These are phyloP conservation scores for Ascaphus truei DNA, from an alignment of 2,113 vertebrate genomes.

Conservation along the genomic window DNA sequence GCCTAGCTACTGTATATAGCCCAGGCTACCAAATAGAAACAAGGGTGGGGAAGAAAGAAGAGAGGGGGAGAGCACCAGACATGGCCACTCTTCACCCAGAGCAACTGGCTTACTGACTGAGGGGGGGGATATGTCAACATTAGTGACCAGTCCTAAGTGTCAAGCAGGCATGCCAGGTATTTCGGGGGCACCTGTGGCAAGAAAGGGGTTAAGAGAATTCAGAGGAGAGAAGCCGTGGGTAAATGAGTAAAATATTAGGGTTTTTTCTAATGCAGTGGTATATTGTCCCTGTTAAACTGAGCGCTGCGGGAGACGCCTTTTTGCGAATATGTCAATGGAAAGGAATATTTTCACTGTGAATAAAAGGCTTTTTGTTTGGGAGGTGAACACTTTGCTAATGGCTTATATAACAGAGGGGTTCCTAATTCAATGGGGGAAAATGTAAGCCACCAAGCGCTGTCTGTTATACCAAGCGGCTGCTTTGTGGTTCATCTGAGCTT, in stretches of 20 bases:
- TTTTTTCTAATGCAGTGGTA: conserved; percentile 27
- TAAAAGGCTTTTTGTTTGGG: conserved; percentile 32
- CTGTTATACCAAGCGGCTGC: conserved; percentile 22
- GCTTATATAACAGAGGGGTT: conserved; percentile 38
- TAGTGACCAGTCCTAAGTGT: no score
- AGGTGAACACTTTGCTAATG: conserved; percentile 38
- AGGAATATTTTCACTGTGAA: conserved; percentile 35
- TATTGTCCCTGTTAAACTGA: conserved; percentile 27
- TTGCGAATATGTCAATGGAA: conserved; percentile 28
- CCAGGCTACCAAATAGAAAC: no score
- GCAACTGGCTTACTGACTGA: no score
- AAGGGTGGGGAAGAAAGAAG: no score
- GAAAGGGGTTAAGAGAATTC: no score
- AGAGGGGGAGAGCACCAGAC: no score
- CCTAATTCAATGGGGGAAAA: conserved; percentile 32
- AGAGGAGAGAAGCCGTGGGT: neutral
- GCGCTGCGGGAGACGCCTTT: conserved; percentile 21
- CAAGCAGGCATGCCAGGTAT: no score
- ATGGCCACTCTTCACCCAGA: no score
- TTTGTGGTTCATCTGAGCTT: conserved; percentile 28
- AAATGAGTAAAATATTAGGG: conserved; percentile 15
- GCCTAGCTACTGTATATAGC: no score
- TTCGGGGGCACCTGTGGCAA: no score
- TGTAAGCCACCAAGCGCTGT: conserved; percentile 30
- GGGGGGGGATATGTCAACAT: no score